Percentiles rank a stretch among this genome's conserved stretches.
phyloP scores from a whole-genome alignment of 2,888 invertebrate species.

The Lithosia quadra region DNA sequence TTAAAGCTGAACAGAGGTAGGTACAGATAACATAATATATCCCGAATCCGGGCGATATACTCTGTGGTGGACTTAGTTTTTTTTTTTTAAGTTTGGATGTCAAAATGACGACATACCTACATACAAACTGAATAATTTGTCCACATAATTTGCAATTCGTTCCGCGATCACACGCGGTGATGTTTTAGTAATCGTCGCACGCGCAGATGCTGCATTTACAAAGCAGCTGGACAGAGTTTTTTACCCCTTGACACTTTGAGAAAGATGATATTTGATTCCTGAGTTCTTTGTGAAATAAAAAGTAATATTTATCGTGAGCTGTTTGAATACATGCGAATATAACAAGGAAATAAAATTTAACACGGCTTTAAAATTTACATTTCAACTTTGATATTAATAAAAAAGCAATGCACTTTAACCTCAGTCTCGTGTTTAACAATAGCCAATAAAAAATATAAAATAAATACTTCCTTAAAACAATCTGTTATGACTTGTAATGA shows the following conservation, averaged over 20 bases:
- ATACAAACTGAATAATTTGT: slow-evolving; percentile 2
- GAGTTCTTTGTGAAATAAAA: slow-evolving; percentile 1
- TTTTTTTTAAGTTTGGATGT: not conserved
- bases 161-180: slow-evolving; percentile 1
- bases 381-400: slow-evolving; percentile 23
- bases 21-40: not conserved
- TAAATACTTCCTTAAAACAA: slow-evolving; percentile 39
- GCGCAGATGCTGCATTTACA: not conserved
- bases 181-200: slow-evolving; percentile 8
- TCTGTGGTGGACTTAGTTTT: not conserved
- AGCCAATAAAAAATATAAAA: slow-evolving; percentile 16
- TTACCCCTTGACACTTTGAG: slow-evolving; percentile 1
- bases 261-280: slow-evolving; percentile 1
- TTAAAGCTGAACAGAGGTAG: no score
- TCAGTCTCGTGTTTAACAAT: slow-evolving; percentile 38
- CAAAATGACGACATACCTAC: not conserved
- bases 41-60: not conserved
- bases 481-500: slow-evolving; percentile 13
- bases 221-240: not conserved
- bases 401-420: slow-evolving; percentile 31
- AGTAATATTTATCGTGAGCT: not conserved
- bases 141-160: slow-evolving; percentile 9
- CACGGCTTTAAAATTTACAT: slow-evolving; percentile 14
- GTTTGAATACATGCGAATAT: not conserved
- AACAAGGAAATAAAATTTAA: slow-evolving; percentile 18